A percentile compares a stretch with the other conserved stretches of the same genome.
These are phyloP conservation scores for Stercorarius parasiticus DNA, from an alignment of 2,113 vertebrate species.

Conservation along the genomic window DNA sequence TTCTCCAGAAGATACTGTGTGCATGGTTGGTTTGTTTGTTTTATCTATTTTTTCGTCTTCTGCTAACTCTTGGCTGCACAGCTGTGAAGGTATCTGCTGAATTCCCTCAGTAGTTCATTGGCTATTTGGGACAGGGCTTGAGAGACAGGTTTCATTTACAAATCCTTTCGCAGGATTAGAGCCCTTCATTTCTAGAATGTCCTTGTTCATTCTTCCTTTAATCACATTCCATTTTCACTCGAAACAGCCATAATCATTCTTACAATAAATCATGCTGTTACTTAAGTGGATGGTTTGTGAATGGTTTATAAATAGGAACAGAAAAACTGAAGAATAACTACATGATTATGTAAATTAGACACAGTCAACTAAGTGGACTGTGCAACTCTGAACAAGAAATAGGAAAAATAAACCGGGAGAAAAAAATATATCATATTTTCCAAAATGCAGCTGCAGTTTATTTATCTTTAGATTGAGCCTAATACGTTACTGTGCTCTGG, in stretches of 20 bases:
- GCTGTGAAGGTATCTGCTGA: not conserved
- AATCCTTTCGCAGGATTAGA: slow-evolving; percentile 1
- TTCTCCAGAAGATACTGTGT: not conserved
- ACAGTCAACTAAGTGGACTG: slow-evolving; percentile 15
- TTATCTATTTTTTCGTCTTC: not conserved
- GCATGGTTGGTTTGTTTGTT: not conserved
- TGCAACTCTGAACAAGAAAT: slow-evolving; percentile 26
- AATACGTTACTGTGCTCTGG: not conserved
- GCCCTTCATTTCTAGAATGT: slow-evolving; percentile 31
- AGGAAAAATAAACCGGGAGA: not conserved
- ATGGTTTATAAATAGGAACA: slow-evolving; percentile 55
- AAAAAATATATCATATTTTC: not conserved
- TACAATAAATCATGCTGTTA: slow-evolving; percentile 47
- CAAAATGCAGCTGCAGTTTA: slow-evolving; percentile 19
- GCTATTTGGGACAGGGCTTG: not conserved
- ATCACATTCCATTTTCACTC: slow-evolving; percentile 43
- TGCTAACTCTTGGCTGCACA: not conserved
- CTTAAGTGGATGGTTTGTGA: slow-evolving; percentile 56
- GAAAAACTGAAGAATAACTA: slow-evolving; percentile 54
- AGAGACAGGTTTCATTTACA: slow-evolving; percentile 32
- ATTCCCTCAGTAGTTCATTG: not conserved
- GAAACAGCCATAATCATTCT: slow-evolving; percentile 45
- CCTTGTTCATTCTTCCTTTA: slow-evolving; percentile 49
- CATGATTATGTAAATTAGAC: slow-evolving; percentile 57
- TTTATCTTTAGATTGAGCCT: slow-evolving; percentile 10